Percentiles rank a stretch among this genome's conserved stretches.
Conservation (phyloP, 2,888 invertebrate genomes). For the Odontomyia ornata region DNA sequence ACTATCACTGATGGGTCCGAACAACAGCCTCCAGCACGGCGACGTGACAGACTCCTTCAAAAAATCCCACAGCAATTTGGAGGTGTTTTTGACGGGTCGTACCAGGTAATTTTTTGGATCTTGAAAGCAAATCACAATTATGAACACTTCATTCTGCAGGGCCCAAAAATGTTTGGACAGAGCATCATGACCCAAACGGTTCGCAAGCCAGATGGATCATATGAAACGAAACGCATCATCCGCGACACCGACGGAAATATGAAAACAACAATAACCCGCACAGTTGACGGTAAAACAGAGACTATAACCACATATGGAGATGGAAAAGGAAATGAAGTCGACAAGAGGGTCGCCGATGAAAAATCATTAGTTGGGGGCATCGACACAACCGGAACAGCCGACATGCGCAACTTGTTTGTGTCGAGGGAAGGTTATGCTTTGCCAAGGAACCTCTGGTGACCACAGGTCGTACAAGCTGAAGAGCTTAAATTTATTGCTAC, state of each 20-base stretch:
- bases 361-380: background rate
- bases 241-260: conserved; percentile 69
- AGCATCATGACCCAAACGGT: conserved; percentile 67
- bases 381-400: conserved; percentile 40
- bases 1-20: conserved; percentile 57
- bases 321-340: conserved; percentile 26
- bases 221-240: conserved; percentile 68
- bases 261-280: conserved; percentile 67
- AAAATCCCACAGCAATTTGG: conserved; percentile 57
- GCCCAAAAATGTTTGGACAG: conserved; percentile 65
- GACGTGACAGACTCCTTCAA: conserved; percentile 57
- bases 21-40: conserved; percentile 54
- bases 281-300: conserved; percentile 60
- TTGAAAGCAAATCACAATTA: background rate
- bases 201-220: conserved; percentile 68
- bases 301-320: conserved; percentile 57
- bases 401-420: conserved; percentile 61
- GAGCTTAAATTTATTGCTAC: conserved; percentile 52
- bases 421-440: conserved; percentile 64
- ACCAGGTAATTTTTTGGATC: conserved; percentile 55
- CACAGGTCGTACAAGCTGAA: conserved; percentile 57
- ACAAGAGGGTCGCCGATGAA: background rate
- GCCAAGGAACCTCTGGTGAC: conserved; percentile 65
- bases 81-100: conserved; percentile 61
- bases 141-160: conserved; percentile 51